A percentile compares a stretch with the other conserved stretches of the same genome.
Evolutionary conservation across 2,797 vertebrate species (phyloP).

Genomic region (Arremon brunneinucha): DNA sequence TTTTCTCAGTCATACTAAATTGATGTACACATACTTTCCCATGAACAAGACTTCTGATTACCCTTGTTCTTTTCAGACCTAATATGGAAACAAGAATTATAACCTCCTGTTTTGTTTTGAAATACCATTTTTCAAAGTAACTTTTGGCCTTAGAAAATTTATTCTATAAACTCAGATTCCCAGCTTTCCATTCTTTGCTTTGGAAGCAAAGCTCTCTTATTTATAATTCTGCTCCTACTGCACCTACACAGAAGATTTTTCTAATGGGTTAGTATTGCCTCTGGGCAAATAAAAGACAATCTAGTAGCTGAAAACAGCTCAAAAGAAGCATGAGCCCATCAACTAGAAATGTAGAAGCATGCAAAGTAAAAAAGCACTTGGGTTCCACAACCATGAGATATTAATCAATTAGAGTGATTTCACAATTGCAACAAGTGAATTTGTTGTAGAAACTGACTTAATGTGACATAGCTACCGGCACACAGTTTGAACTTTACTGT

Average conservation of each 20-base stretch:
- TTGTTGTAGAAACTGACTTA: not conserved
- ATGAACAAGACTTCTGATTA: slow-evolving; percentile 35
- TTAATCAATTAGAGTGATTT: not conserved
- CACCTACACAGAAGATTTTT: not conserved
- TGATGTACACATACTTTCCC: slow-evolving; percentile 14
- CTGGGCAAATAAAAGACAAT: not conserved
- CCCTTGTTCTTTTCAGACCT: slow-evolving; percentile 6
- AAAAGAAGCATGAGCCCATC: not conserved
- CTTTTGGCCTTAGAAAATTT: not conserved
- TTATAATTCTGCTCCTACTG: not conserved
- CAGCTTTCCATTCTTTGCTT: not conserved
- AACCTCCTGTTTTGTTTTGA: not conserved
- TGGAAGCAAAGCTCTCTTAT: not conserved
- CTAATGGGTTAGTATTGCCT: not conserved
- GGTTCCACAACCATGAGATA: not conserved
- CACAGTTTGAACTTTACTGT: not conserved
- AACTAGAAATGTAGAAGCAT: not conserved
- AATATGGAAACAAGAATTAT: slow-evolving; percentile 28
- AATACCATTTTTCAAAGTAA: slow-evolving; percentile 7
- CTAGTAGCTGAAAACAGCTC: not conserved
- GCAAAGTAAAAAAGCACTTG: not conserved
- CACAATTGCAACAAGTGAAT: not conserved
- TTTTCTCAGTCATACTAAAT: slow-evolving; percentile 61
- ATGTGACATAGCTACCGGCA: not conserved
- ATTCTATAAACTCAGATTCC: not conserved